Base-by-base conservation (phyloP, 2,113 vertebrate genomes). In the Pelodiscus sinensis region DNA sequence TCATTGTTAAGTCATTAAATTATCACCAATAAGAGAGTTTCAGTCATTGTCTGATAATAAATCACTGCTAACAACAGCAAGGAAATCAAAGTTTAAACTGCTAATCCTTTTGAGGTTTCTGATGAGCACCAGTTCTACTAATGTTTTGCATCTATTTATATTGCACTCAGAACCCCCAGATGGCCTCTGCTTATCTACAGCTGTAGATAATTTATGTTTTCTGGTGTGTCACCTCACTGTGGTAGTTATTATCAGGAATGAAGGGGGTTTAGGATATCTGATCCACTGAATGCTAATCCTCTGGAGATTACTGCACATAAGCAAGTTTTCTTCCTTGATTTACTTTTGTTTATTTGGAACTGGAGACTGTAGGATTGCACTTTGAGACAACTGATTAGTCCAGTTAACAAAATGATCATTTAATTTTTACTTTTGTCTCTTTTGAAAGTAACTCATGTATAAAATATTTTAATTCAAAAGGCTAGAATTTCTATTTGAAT, bases 61-160 rank as follows among this genome's bases (percentile, higher is more conserved):
- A 98, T 97, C 89, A 58, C 95, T 94, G 94, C 95, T 96, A 97
- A 97, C 96, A 97, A 94, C 89, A 91, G 96, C 83, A 90, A 96
- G 97, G 85, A 95, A 98, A 97, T 97, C 95, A 95, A 95, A 94
- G 94, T 86, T 97, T 97, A 94, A 96, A 88, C 79, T 58, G 95
- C 94, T 98, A 98, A 98, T 98, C 98, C 96, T 97, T 97, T 38
- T 60, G 96, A 98, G 94, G 94, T 95, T 97, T 97, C 81, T 90
- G 96, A 96, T 95, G 97, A 97, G 93, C 93, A 92, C 92, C 92
- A 81, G 79, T 97, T 95, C 82, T 88, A 95, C 94, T 94, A 94
- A 97, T 97, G 96, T 96, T 98, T 97, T 97, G 95, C 96, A 98
- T 98, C 97, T 98, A 98, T 97, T 97, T 98, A 96, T 98, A 96